Conservation (phyloP, 2,113 vertebrate species). For the Felis chaus region DNA sequence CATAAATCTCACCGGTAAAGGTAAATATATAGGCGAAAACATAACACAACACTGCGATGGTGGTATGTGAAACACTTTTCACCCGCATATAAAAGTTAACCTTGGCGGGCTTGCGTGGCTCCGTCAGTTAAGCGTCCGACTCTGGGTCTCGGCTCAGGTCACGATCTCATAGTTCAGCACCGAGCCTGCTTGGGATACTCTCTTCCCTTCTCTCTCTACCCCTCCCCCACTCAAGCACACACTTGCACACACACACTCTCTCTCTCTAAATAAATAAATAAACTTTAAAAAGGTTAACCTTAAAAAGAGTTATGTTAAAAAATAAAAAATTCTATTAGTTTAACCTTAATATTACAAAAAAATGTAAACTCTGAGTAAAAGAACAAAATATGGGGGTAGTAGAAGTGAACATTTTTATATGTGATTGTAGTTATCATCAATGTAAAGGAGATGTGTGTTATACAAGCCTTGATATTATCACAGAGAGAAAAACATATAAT, state of each 20-base stretch:
- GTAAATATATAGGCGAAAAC: neutral
- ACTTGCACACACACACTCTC: too few species aligned
- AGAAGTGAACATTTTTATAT: neutral
- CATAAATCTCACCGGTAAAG: neutral
- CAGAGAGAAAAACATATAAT: neutral
- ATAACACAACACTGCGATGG: neutral
- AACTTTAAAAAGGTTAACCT: too few species aligned
- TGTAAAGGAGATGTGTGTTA: neutral
- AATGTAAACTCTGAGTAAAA: neutral
- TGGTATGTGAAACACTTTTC: neutral
- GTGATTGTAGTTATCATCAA: neutral
- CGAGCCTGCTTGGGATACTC: too few species aligned
- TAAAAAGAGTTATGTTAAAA: neutral
- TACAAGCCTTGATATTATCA: neutral
- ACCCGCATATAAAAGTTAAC: neutral
- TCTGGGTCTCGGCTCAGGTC: too few species aligned
- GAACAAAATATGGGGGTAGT: neutral
- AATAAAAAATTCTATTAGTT: neutral
- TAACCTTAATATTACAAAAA: neutral
- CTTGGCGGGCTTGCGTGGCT: too few species aligned
- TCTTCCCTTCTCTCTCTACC: too few species aligned
- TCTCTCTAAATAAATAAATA: too few species aligned
- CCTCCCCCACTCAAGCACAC: too few species aligned
- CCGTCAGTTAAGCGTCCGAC: too few species aligned
- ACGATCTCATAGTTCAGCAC: too few species aligned